Percentiles rank a stretch among this genome's conserved stretches.
These are phyloP conservation scores for Spodoptera frugiperda DNA, from an alignment of 1,140 invertebrate species.

Conservation along the genomic window DNA sequence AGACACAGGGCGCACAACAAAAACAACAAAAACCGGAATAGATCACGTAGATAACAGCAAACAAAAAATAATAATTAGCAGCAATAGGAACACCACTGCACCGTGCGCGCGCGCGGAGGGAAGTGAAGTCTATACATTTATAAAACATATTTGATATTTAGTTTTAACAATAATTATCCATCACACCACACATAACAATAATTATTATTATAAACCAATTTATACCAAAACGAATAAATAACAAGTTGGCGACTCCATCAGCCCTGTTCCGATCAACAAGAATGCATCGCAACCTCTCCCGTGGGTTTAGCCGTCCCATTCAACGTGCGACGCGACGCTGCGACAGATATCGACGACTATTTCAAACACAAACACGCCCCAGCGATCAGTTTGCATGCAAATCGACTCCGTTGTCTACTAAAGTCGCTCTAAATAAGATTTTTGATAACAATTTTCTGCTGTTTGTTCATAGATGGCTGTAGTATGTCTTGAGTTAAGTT, in stretches of 20 bases:
- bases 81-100: too few species aligned
- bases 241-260: conserved; percentile 5
- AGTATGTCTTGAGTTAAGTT: neutral
- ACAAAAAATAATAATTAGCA: too few species aligned
- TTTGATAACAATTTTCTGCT: conserved; percentile 40
- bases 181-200: too few species aligned
- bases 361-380: conserved; percentile 27
- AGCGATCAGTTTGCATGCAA: conserved; percentile 28
- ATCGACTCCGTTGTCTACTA: conserved; percentile 21
- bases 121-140: too few species aligned
- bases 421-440: conserved; percentile 27
- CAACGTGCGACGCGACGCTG: conserved; percentile 23
- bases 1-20: too few species aligned
- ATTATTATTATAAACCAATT: too few species aligned
- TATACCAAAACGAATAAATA: too few species aligned
- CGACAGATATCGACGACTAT: conserved; percentile 25
- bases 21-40: too few species aligned
- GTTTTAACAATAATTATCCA: too few species aligned
- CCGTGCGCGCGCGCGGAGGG: too few species aligned
- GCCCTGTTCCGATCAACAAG: conserved; percentile 16
- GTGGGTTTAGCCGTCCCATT: conserved; percentile 23
- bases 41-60: too few species aligned
- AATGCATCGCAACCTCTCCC: conserved; percentile 40
- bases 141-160: too few species aligned
- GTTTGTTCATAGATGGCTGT: neutral